Evolutionary conservation across 1,140 invertebrate species (phyloP), one percentile per base, ranked within the genome.

Genomic region (Drosophila lacertosa): DNA sequence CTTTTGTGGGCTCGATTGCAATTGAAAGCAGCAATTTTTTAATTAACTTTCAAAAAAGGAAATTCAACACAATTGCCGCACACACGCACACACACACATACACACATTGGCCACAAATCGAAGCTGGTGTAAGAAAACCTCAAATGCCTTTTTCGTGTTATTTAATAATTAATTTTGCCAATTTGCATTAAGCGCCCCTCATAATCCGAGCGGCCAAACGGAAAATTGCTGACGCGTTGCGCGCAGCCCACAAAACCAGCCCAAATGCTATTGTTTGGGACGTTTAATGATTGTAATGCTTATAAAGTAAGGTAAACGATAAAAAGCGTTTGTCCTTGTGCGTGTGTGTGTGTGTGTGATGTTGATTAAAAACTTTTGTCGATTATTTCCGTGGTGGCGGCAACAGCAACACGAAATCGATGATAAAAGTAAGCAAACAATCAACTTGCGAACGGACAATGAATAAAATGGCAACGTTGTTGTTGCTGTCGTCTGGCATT

Each of bases 291-390:
- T 65, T 68, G 58, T 54, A 63, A 63, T 47, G 60, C 59, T 58
- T 33, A 50, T 47, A 66, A 58, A 18, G 63, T 37, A 26, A 64
- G 66, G 66, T 63, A 69, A 69, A 69, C 24, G 42, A 33, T 53
- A 33, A 64, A 53, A 44, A 18, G 32, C 20, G 15, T 44, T 33
- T 58, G 10, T 42, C 13, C 32, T 9, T 42, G 18, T 15, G 26
- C 35, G 18, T 35, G 9, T 39, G 15, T 60, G 20, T 37, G 15
- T 18, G 39, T 35, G 16, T 59, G 24, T 37, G 22, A 35, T 54
- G 62, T 72, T 72, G 69, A 72, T 72, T 72, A 67, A 72, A 72
- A 72, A 72, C 69, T 72, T 70, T 72, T 72, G 69, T 67, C 69
- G 69, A 67, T 72, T 72, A 72, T 72, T 72, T 72, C 69, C 64